These are phyloP conservation scores for Halocynthia aurantium DNA, from an alignment of 23 tunicate species.

Conservation along the genomic window DNA sequence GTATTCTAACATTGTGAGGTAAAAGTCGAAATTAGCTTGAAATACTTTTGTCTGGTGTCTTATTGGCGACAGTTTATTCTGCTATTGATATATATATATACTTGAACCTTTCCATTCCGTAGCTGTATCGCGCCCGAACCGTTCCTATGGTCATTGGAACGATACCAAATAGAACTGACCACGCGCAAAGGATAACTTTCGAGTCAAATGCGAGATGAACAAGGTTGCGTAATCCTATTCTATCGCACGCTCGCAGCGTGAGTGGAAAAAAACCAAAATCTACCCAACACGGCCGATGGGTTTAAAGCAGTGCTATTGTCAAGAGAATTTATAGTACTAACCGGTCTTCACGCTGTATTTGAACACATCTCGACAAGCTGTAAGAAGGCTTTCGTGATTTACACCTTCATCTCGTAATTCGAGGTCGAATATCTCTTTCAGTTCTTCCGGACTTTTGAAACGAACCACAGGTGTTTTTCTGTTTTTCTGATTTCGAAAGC, in stretches of 20 bases:
- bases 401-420: conserved; percentile 32
- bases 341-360: conserved; percentile 75
- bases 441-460: conserved; percentile 47
- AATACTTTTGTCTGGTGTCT: too few species aligned
- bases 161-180: too few species aligned
- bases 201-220: background rate
- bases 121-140: too few species aligned
- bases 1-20: too few species aligned
- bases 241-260: background rate
- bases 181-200: background rate
- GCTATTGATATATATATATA: too few species aligned
- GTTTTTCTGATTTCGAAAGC: conserved; percentile 13
- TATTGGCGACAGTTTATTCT: too few species aligned
- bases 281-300: background rate
- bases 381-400: conserved; percentile 27
- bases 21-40: too few species aligned
- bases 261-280: conserved; percentile 1
- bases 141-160: too few species aligned
- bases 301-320: background rate
- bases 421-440: conserved; percentile 24
- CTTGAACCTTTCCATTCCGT: too few species aligned
- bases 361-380: conserved; percentile 24
- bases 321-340: conserved; percentile 5
- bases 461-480: conserved; percentile 35
- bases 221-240: background rate